Conservation (phyloP, 2,888 invertebrate species). For the Acanthosepion esculentum region DNA sequence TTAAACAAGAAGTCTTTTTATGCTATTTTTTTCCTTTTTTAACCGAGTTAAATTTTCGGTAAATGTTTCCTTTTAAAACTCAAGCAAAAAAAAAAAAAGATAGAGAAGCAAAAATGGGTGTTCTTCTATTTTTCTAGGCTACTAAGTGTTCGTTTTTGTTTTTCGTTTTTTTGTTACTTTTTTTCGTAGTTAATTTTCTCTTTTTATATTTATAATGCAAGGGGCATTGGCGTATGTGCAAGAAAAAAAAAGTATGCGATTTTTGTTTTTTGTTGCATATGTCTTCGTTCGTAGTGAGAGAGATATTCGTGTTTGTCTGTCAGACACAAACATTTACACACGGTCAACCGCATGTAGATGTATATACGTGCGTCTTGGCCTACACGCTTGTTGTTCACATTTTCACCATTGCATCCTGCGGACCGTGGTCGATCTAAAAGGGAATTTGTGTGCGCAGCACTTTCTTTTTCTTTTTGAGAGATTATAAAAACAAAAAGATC, state of each 20-base stretch:
- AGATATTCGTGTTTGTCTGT: no score
- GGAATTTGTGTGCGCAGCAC: not conserved
- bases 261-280: not conserved
- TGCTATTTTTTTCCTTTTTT: no score
- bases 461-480: not conserved
- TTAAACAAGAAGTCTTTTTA: no score
- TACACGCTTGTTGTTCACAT: not conserved
- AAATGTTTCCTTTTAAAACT: no score
- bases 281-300: not conserved
- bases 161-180: no score
- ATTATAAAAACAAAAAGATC: not conserved
- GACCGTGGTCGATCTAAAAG: not conserved
- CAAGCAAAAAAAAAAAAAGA: not conserved
- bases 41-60: no score
- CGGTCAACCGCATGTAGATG: not conserved
- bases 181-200: not conserved
- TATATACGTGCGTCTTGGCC: not conserved
- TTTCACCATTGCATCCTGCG: not conserved
- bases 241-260: not conserved
- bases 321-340: conserved; percentile 7
- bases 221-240: not conserved
- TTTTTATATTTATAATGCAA: not conserved
- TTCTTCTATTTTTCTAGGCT: not conserved
- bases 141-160: not conserved
- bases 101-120: no score